A percentile compares a stretch with the other conserved stretches of the same genome.
These are phyloP conservation scores for Cantharis rufa DNA, from an alignment of 2,888 invertebrate species.

Conservation along the genomic window DNA sequence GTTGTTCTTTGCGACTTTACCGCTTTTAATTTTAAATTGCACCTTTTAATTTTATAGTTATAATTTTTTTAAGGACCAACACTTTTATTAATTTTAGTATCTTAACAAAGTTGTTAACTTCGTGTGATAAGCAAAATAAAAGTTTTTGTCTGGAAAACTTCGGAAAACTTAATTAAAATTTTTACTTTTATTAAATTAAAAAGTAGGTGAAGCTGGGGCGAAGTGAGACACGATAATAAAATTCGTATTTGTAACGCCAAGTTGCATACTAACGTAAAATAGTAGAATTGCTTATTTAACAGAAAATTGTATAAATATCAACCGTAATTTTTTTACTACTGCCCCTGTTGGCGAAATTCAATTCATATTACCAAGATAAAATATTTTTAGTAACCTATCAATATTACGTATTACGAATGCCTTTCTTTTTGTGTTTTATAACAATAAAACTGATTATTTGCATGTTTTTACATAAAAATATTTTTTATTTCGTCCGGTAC, in stretches of 20 bases:
- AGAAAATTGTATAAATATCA: no score
- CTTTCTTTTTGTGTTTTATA: no score
- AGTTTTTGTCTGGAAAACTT: neutral
- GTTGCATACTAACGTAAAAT: neutral
- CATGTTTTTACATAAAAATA: neutral
- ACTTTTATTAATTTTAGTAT: neutral
- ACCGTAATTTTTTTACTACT: no score
- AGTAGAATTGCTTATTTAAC: no score
- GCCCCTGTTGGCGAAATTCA: no score
- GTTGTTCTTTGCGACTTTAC: slow-evolving; percentile 14
- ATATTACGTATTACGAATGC: no score
- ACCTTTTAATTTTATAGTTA: slow-evolving; percentile 13
- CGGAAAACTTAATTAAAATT: neutral
- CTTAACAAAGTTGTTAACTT: neutral
- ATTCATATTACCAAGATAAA: no score
- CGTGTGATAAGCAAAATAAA: neutral
- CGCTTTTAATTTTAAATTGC: slow-evolving; percentile 13
- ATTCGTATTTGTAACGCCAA: neutral
- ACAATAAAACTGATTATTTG: neutral
- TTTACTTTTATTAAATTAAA: neutral
- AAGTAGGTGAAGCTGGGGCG: neutral
- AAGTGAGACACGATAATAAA: neutral
- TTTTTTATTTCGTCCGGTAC: neutral
- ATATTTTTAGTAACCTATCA: no score
- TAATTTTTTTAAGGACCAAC: neutral